Conservation (phyloP, 1,140 invertebrate genomes). For the Gonioctena quinquepunctata region DNA sequence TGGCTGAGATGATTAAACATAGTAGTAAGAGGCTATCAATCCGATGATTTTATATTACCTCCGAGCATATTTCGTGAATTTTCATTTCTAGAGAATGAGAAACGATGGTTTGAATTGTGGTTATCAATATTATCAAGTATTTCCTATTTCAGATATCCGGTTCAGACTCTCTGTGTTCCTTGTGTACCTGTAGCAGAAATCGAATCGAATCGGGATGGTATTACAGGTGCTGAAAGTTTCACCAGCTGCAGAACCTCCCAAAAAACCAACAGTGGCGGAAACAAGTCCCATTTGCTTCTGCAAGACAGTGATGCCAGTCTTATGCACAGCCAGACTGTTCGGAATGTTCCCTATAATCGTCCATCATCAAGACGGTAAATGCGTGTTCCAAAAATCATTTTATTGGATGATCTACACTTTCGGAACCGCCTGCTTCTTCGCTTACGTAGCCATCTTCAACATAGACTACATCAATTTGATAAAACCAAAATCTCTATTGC, state of each 20-base stretch:
- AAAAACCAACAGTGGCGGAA: background rate
- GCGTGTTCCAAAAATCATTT: conserved; percentile 31
- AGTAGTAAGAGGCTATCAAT: too few species aligned
- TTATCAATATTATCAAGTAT: too few species aligned
- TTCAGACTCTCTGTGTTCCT: too few species aligned
- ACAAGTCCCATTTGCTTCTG: conserved; percentile 36
- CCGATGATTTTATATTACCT: too few species aligned
- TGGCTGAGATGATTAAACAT: too few species aligned
- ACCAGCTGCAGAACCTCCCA: background rate
- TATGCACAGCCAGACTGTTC: conserved; percentile 30
- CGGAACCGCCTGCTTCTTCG: conserved; percentile 13
- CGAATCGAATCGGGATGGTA: too few species aligned
- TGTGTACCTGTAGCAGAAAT: too few species aligned
- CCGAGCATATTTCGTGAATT: too few species aligned
- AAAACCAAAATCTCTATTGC: conserved; percentile 35
- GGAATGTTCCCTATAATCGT: conserved; percentile 41
- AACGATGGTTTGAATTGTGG: too few species aligned
- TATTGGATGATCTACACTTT: conserved; percentile 34
- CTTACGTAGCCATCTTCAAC: conserved; percentile 22
- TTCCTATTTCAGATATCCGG: too few species aligned
- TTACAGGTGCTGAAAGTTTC: too few species aligned
- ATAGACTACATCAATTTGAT: conserved; percentile 35
- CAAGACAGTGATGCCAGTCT: conserved; percentile 27
- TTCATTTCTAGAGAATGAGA: too few species aligned
- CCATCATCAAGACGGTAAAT: conserved; percentile 27